Evolutionary conservation across 2,888 invertebrate genomes (phyloP).

Genomic region (Hypercompe scribonia): DNA sequence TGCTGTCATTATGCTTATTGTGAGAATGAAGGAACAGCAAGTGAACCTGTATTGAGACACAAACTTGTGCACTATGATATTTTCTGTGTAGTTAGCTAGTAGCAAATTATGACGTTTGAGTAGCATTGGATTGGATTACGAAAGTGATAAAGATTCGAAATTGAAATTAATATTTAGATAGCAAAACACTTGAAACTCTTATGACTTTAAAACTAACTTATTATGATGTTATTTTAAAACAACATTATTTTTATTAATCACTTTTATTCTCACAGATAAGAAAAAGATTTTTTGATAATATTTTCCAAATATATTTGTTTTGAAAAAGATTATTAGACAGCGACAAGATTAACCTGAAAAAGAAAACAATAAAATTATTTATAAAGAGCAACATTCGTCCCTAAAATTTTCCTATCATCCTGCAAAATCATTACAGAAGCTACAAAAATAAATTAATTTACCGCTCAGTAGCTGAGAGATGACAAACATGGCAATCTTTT

Average conservation of each 20-base stretch:
- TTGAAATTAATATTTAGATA: not conserved
- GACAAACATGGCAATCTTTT: conserved; percentile 83
- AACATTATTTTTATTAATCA: not conserved
- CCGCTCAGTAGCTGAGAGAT: conserved; percentile 81
- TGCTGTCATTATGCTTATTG: too few relatives aligned
- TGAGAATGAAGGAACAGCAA: too few relatives aligned
- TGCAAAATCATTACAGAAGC: not conserved
- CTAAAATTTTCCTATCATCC: too few relatives aligned
- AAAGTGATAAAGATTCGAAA: not conserved
- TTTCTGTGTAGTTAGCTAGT: too few relatives aligned
- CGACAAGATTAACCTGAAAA: conserved; percentile 15
- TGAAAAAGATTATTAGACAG: not conserved
- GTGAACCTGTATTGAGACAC: too few relatives aligned
- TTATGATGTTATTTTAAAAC: not conserved
- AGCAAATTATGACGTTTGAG: not conserved
- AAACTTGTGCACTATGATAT: too few relatives aligned
- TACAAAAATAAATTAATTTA: conserved; percentile 35
- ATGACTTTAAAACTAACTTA: not conserved
- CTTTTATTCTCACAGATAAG: not conserved
- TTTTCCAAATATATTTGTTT: not conserved
- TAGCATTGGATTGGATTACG: not conserved
- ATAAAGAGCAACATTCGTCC: not conserved
- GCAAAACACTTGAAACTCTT: not conserved
- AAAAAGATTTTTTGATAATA: not conserved
- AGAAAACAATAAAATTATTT: not conserved